Percentiles rank a stretch among this genome's conserved stretches.
phyloP scores from a whole-genome alignment of 2,888 invertebrate species.

The Automeris io region DNA sequence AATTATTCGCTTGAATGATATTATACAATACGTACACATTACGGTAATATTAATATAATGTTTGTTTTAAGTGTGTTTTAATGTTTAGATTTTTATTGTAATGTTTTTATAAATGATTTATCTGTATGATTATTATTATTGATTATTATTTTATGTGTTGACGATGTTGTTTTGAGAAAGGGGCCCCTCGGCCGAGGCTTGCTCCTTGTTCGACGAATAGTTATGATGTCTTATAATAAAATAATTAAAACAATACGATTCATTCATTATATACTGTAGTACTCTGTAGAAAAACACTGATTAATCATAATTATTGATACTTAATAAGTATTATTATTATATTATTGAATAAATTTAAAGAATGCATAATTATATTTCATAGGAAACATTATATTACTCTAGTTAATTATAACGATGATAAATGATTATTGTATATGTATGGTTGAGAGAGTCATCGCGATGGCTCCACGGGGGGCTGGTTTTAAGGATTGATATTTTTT shows the following conservation, averaged over 20 bases:
- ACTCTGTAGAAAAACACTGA: slow-evolving; percentile 73
- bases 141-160: slow-evolving; percentile 78
- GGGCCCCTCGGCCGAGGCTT: slow-evolving; percentile 62
- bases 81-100: slow-evolving; percentile 78
- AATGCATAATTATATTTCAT: slow-evolving; percentile 79
- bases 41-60: slow-evolving; percentile 77
- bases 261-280: slow-evolving; percentile 74
- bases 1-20: slow-evolving; percentile 76
- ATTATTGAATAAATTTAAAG: slow-evolving; percentile 77
- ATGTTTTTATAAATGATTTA: slow-evolving; percentile 78
- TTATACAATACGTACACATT: slow-evolving; percentile 74
- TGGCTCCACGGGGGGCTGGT: slow-evolving; percentile 63
- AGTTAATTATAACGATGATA: slow-evolving; percentile 76
- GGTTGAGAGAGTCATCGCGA: slow-evolving; percentile 16
- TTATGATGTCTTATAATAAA: slow-evolving; percentile 53
- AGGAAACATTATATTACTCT: slow-evolving; percentile 79
- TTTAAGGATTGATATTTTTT: slow-evolving; percentile 75
- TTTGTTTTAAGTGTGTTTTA: slow-evolving; percentile 78
- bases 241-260: slow-evolving; percentile 69
- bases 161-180: slow-evolving; percentile 75
- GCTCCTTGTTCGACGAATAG: slow-evolving; percentile 59
- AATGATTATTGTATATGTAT: slow-evolving; percentile 54
- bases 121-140: slow-evolving; percentile 77
- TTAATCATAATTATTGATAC: slow-evolving; percentile 77
- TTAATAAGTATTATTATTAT: slow-evolving; percentile 77